These are phyloP conservation scores for Scomber scombrus DNA, from an alignment of 2,113 vertebrate species.

Conservation along the genomic window DNA sequence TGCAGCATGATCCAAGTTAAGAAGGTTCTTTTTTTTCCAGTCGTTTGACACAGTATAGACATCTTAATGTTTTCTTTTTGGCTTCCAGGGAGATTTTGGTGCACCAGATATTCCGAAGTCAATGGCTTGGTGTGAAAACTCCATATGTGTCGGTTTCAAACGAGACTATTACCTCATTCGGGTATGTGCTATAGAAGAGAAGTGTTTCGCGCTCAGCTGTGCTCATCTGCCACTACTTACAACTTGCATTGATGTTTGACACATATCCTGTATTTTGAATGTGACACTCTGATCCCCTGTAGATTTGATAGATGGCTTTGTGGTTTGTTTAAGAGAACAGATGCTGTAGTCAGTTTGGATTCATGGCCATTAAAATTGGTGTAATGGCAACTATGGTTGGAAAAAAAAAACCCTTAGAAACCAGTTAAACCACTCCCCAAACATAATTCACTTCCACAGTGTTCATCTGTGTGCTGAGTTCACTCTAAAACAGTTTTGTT, in stretches of 20 bases:
- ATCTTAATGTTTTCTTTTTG: constrained; percentile 13
- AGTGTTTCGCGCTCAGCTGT: not conserved
- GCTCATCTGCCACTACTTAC: not conserved
- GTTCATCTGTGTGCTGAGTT: not conserved
- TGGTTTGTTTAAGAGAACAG: not conserved
- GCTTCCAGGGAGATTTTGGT: constrained; percentile 91
- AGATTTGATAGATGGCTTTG: not conserved
- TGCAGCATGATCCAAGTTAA: constrained; percentile 9
- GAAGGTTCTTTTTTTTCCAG: not conserved
- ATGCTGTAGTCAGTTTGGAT: not conserved
- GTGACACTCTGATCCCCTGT: not conserved
- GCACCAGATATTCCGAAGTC: constrained; percentile 97
- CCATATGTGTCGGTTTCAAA: constrained; percentile 98
- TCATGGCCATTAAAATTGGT: not conserved
- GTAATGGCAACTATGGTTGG: not conserved
- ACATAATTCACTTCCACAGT: not conserved
- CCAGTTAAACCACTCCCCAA: not conserved
- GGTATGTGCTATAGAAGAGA: constrained; percentile 80
- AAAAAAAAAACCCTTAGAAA: not conserved
- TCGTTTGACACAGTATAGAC: not conserved
- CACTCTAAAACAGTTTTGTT: not conserved
- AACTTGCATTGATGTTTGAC: not conserved
- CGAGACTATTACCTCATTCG: constrained; percentile 97
- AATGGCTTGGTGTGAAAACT: constrained; percentile 99
- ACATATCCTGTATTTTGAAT: not conserved